These are phyloP conservation scores for Adrianichthys oophorus DNA, from an alignment of 2,797 vertebrate genomes.

Conservation along the genomic window DNA sequence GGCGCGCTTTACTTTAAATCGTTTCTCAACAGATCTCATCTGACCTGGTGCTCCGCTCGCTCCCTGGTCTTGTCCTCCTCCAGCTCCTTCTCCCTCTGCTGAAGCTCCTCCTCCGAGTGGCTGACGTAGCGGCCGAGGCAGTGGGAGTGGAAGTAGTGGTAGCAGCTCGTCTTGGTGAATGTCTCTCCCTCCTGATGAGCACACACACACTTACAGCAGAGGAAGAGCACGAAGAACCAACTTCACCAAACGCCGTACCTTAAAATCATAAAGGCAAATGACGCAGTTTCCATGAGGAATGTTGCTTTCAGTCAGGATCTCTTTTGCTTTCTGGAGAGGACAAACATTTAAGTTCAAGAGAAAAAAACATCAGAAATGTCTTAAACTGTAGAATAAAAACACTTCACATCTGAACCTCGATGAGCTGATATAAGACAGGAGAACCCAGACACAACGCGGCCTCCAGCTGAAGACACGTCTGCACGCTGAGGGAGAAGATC, in stretches of 20 bases:
- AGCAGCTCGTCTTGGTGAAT: constrained; percentile 92
- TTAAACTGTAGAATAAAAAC: not conserved
- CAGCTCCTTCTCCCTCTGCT: constrained; percentile 79
- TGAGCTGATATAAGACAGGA: constrained; percentile 92
- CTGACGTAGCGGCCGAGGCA: constrained; percentile 90
- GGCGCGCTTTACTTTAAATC: not conserved
- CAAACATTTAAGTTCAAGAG: not conserved
- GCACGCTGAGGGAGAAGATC: constrained; percentile 60
- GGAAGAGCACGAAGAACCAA: too few relatives aligned
- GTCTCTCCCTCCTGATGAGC: constrained; percentile 81
- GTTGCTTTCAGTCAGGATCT: constrained; percentile 91
- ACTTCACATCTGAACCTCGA: constrained; percentile 80
- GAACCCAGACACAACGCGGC: constrained; percentile 84
- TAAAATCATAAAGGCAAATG: constrained; percentile 93
- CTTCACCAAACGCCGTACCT: constrained; percentile 41
- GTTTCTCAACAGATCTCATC: not conserved
- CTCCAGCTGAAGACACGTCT: constrained; percentile 74
- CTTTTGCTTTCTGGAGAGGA: constrained; percentile 78
- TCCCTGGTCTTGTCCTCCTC: constrained; percentile 80
- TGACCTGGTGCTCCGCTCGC: constrained; percentile 56
- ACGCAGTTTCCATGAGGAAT: constrained; percentile 95
- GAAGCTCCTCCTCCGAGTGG: constrained; percentile 87
- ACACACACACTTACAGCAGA: not conserved
- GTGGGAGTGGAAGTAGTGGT: constrained; percentile 95
- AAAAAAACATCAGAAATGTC: not conserved